Evolutionary conservation across 2,888 invertebrate genomes (phyloP).

Genomic region (Scaeva pyrastri): DNA sequence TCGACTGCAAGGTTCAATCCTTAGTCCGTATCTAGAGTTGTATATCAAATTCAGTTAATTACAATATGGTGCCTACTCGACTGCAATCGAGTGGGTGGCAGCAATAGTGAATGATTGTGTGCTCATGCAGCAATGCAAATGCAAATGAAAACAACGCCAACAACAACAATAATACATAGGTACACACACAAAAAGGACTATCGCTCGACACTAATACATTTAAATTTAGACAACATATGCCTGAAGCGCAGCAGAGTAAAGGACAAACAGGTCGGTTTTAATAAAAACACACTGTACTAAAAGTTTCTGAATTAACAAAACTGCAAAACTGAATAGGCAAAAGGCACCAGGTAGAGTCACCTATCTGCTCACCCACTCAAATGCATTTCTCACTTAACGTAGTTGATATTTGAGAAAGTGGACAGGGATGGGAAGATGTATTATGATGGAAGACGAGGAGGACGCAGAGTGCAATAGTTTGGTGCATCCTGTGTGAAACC

Average conservation of each 20-base stretch:
- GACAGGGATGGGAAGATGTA: neutral
- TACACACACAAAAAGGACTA: slow-evolving; percentile 29
- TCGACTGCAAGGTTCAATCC: slow-evolving; percentile 20
- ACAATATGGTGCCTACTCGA: slow-evolving; percentile 70
- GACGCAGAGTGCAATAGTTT: neutral
- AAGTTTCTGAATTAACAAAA: slow-evolving; percentile 68
- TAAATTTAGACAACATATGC: slow-evolving; percentile 14
- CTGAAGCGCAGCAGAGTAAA: slow-evolving; percentile 10
- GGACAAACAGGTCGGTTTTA: slow-evolving; percentile 50
- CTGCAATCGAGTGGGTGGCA: slow-evolving; percentile 64
- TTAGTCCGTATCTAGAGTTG: slow-evolving; percentile 58
- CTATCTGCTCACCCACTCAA: slow-evolving; percentile 22
- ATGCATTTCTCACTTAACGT: slow-evolving; percentile 1
- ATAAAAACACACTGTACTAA: slow-evolving; percentile 59
- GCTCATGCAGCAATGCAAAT: slow-evolving; percentile 50
- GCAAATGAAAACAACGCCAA: slow-evolving; percentile 44
- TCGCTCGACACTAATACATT: slow-evolving; percentile 33
- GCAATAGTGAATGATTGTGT: slow-evolving; percentile 48
- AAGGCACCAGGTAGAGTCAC: slow-evolving; percentile 34
- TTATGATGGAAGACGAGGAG: neutral
- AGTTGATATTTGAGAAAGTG: slow-evolving; percentile 1
- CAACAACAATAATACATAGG: slow-evolving; percentile 41
- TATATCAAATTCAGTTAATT: slow-evolving; percentile 75
- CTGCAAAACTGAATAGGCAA: slow-evolving; percentile 68
- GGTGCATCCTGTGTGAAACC: slow-evolving; percentile 55